Conservation (phyloP, 2,113 vertebrate genomes). For the Psophia crepitans region DNA sequence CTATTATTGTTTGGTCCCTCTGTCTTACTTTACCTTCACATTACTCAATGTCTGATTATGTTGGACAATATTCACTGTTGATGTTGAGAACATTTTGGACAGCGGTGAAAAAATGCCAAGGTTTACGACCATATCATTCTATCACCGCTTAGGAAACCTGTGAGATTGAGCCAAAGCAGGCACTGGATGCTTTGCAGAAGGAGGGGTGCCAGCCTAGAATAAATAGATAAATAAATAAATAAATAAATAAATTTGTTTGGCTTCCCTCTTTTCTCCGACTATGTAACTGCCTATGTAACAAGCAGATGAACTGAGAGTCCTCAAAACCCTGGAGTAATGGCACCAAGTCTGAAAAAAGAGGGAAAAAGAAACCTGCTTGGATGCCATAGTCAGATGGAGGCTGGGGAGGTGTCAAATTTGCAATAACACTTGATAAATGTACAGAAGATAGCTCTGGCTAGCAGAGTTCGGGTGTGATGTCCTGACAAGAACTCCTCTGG, state of each 20-base stretch:
- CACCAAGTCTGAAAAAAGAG: neutral
- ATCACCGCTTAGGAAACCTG: neutral
- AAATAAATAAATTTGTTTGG: neutral
- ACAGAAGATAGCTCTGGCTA: neutral
- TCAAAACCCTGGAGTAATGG: neutral
- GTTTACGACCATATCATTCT: conserved; percentile 5
- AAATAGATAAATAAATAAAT: neutral
- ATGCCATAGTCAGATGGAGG: neutral
- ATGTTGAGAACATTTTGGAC: conserved; percentile 15
- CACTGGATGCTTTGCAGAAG: neutral
- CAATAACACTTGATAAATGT: neutral
- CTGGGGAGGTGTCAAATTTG: neutral
- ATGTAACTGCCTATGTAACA: neutral
- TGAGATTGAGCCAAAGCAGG: conserved; percentile 4
- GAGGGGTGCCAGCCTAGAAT: neutral
- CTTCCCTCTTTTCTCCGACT: neutral
- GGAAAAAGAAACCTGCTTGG: neutral
- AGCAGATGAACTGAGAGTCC: neutral
- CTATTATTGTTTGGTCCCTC: neutral
- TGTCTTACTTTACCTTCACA: conserved; percentile 35
- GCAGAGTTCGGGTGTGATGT: neutral
- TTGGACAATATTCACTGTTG: neutral
- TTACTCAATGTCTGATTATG: conserved; percentile 67
- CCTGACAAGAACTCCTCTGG: neutral
- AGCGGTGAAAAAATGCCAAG: conserved; percentile 6